phyloP scores from a whole-genome alignment of 92 coral and sea anemone genomes.

The Zoanthus sociatus region DNA sequence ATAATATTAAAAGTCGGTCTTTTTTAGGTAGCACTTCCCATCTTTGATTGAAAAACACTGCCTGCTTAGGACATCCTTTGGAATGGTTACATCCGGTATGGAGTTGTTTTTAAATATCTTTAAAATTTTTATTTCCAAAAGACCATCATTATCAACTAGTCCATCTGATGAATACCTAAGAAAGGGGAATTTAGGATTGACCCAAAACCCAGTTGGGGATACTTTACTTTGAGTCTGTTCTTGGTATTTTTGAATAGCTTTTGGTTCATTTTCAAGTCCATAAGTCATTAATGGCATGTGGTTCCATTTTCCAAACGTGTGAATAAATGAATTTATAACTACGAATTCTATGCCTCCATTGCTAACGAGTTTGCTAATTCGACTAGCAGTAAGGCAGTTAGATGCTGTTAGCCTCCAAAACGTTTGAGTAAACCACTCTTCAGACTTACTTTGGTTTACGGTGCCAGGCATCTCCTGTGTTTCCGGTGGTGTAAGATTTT shows the following conservation, averaged over 20 bases:
- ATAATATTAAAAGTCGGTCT: conserved; percentile 43
- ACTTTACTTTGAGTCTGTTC: conserved; percentile 41
- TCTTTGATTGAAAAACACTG: conserved; percentile 35
- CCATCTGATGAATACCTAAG: conserved; percentile 73
- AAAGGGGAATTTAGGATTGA: conserved; percentile 68
- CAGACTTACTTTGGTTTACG: conserved; percentile 4
- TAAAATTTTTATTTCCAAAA: conserved; percentile 54
- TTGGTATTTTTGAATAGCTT: conserved; percentile 60
- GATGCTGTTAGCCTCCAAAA: conserved; percentile 44
- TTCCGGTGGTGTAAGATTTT: conserved; percentile 22
- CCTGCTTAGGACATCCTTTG: conserved; percentile 25
- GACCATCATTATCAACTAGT: conserved; percentile 53
- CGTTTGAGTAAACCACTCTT: conserved; percentile 37
- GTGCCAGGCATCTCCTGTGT: conserved; percentile 28
- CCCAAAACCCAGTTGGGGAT: conserved; percentile 59
- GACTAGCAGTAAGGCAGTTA: too few species aligned
- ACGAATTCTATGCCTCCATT: too few species aligned
- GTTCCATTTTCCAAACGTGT: too few species aligned
- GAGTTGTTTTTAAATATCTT: conserved; percentile 64
- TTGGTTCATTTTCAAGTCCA: conserved; percentile 60
- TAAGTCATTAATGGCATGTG: conserved; percentile 30
- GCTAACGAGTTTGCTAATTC: too few species aligned
- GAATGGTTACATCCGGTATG: conserved; percentile 35
- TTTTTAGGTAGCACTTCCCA: conserved; percentile 55
- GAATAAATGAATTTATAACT: too few species aligned